Evolutionary conservation across 2,113 vertebrate genomes (phyloP).

Genomic region (Tympanuchus pallidicinctus): DNA sequence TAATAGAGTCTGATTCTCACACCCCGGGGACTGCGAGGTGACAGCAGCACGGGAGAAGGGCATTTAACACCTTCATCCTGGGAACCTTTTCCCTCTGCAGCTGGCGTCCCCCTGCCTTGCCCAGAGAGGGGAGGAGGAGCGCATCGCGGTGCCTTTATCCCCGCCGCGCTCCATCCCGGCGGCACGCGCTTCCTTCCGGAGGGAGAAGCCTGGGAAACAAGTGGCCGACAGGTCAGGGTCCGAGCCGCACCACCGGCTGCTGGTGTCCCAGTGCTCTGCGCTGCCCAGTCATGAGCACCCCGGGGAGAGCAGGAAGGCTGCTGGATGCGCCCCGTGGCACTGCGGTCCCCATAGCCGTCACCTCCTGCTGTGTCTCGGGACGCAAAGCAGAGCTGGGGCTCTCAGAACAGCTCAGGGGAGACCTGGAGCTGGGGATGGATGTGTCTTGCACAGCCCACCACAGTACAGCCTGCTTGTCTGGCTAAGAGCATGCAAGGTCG

Average conservation of each 20-base stretch:
- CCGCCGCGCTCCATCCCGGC: not conserved
- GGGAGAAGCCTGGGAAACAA: not conserved
- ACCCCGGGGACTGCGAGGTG: constrained; percentile 26
- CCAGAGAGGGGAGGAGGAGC: not conserved
- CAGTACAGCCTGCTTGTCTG: accelerated
- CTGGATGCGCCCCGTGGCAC: not conserved
- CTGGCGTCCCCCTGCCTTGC: not conserved
- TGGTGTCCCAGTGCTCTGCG: not conserved
- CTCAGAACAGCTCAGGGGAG: accelerated
- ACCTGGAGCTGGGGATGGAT: accelerated
- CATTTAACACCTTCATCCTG: constrained; percentile 51
- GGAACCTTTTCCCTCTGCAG: constrained; percentile 30
- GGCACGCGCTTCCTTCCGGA: accelerated
- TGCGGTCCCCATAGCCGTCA: accelerated
- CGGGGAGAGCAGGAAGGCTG: too few relatives aligned
- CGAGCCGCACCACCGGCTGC: not conserved
- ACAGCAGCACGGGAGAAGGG: constrained; percentile 56
- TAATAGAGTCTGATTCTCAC: constrained; percentile 63
- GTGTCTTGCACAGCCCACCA: accelerated
- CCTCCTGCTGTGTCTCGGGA: not conserved
- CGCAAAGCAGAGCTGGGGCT: not conserved
- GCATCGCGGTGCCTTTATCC: not conserved
- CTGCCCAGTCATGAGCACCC: accelerated
- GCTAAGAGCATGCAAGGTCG: accelerated
- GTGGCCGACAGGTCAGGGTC: accelerated